Base-by-base conservation (phyloP, 2,888 invertebrate species). In the Acanthosoma haemorrhoidale region DNA sequence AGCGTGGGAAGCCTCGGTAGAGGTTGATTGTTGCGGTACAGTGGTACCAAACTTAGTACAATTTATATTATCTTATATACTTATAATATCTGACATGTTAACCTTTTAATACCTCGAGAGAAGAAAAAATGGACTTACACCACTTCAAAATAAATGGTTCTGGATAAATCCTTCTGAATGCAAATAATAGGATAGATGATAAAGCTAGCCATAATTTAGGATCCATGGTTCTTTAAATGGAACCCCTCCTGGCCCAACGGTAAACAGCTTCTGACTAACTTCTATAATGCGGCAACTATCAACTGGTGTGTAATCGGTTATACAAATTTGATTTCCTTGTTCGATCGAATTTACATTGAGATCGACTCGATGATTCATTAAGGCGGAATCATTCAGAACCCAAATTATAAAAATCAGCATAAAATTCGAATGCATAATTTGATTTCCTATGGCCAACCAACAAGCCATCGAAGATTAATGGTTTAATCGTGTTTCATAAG, bases 291-390 rank as follows among this genome's bases (percentile, higher is more conserved):
- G 25, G 25, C 43, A 25, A 25, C 25, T 51, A 51, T 51, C 43
- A 25, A 13, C 18, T n/a, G n/a, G n/a, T n/a, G n/a, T 11, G 11
- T 13, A 25, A 51, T 51, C 25, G 43, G 21, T 51, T 51, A 21
- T 21, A 51, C 25, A 11, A 25, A 25, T 4, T 25, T n/a, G 13
- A 51, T 51, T n/a, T n/a, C n/a, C n/a, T n/a, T n/a, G n/a, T n/a
- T n/a, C n/a, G n/a, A n/a, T n/a, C n/a, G n/a, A n/a, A n/a, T n/a
- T 51, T 51, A 51, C 43, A 51, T 51, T 25, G 21, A 51, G 43
- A 51, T 51, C 43, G 43, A 51, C 25, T 51, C 43, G 11, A 13
- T 0, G 25, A 51, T 51, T 25, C 43, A 18, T 25, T 25, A 25
- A 18, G 43, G 43, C 43, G 43, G 25, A 51, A 51, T 51, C 43